phyloP scores from a whole-genome alignment of 2,113 vertebrate species.

The Centrocercus urophasianus region DNA sequence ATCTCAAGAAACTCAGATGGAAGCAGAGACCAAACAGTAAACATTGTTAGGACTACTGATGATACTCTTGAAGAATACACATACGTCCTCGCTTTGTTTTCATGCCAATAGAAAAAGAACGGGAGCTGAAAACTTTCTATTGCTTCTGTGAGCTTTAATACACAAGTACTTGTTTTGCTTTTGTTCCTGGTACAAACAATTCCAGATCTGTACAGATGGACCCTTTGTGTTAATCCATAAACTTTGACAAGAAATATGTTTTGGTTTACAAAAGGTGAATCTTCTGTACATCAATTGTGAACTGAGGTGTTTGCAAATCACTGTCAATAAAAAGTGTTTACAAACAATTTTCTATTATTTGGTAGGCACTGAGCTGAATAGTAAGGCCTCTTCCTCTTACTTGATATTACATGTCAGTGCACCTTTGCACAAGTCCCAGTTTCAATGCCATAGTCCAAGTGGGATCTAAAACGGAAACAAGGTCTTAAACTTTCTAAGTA shows the following conservation, averaged over 20 bases:
- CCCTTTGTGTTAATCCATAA: background rate
- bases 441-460: background rate
- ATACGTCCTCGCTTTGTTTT: slow-evolving; percentile 20
- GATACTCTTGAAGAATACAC: background rate
- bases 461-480: background rate
- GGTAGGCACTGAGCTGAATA: background rate
- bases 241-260: background rate
- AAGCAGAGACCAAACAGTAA: slow-evolving; percentile 81
- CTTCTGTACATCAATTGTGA: background rate
- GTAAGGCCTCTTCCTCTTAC: background rate
- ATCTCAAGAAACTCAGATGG: slow-evolving; percentile 84
- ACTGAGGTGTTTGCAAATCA: background rate
- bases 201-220: background rate
- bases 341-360: background rate
- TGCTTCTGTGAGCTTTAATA: slow-evolving; percentile 18
- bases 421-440: background rate
- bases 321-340: slow-evolving; percentile 44
- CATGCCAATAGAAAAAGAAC: slow-evolving; percentile 33
- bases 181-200: background rate
- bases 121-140: slow-evolving; percentile 26
- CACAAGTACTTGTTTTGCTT: background rate
- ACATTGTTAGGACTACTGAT: background rate
- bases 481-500: background rate
- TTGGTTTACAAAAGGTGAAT: background rate
- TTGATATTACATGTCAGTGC: background rate